Percentiles rank a stretch among this genome's conserved stretches.
phyloP scores from a whole-genome alignment of 2,113 vertebrate species.

The Columba livia region DNA sequence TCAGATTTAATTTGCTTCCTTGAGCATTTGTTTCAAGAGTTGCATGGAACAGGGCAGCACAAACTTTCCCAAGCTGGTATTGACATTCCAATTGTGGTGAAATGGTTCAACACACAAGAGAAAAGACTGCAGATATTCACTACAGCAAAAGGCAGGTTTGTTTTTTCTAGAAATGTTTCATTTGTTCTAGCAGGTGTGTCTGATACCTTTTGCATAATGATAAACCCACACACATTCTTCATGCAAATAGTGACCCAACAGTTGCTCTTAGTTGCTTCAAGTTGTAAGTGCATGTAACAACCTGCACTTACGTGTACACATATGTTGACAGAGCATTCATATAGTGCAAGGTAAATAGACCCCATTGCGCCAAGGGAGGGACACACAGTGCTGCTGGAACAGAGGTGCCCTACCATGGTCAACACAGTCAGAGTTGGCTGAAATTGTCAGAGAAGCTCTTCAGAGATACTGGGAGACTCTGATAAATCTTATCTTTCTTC shows the following conservation, averaged over 20 bases:
- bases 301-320: not conserved
- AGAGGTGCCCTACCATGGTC: not conserved
- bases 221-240: conserved; percentile 70
- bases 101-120: not conserved
- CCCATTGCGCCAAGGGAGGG: not conserved
- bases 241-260: conserved; percentile 67
- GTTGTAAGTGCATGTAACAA: conserved; percentile 39
- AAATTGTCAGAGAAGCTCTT: not conserved
- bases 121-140: not conserved
- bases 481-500: not conserved
- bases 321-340: not conserved
- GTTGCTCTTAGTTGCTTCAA: conserved; percentile 37
- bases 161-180: conserved; percentile 55
- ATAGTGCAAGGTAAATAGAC: conserved; percentile 1
- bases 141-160: conserved; percentile 8
- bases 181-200: conserved; percentile 65
- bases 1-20: conserved; percentile 7
- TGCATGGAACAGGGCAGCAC: not conserved
- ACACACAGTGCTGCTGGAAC: not conserved
- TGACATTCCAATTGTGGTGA: not conserved
- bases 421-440: rapidly evolving
- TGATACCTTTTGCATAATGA: conserved; percentile 64
- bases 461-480: not conserved
- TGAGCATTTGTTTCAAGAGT: not conserved
- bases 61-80: not conserved